phyloP scores from a whole-genome alignment of 1,140 invertebrate genomes.

The Nebria ingens region DNA sequence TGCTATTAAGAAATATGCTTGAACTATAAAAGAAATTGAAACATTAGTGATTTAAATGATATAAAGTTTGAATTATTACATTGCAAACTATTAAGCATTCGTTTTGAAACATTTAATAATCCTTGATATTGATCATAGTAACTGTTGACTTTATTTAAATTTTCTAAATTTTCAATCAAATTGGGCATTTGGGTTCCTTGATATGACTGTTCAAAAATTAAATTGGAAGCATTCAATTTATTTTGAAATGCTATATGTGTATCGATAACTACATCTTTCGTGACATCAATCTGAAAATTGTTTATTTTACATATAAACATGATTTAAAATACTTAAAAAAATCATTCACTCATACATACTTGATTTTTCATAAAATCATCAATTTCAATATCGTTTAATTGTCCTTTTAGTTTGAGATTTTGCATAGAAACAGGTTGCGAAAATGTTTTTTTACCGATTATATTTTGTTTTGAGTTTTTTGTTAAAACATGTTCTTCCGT shows the following conservation, averaged over 20 bases:
- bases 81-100: constrained; percentile 19
- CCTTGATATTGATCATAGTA: constrained; percentile 22
- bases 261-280: constrained; percentile 23
- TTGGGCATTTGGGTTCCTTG: constrained; percentile 22
- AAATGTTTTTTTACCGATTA: constrained; percentile 25
- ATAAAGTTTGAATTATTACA: constrained; percentile 17
- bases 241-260: constrained; percentile 21
- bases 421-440: constrained; percentile 17
- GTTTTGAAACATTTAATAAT: constrained; percentile 19
- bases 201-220: constrained; percentile 22
- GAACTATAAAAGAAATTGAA: constrained; percentile 23
- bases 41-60: constrained; percentile 1
- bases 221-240: constrained; percentile 22
- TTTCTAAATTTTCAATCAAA: constrained; percentile 21
- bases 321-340: not conserved
- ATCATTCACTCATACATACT: constrained; percentile 16
- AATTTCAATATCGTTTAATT: constrained; percentile 25
- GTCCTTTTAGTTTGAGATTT: constrained; percentile 22
- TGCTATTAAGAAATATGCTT: constrained; percentile 24
- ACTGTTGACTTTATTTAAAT: constrained; percentile 19
- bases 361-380: constrained; percentile 22
- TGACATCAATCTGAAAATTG: constrained; percentile 15
- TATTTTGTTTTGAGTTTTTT: constrained; percentile 21
- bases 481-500: constrained; percentile 24
- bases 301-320: not conserved